Evolutionary conservation across 2,888 invertebrate species (phyloP).

Genomic region (Drosophila meridiana): DNA sequence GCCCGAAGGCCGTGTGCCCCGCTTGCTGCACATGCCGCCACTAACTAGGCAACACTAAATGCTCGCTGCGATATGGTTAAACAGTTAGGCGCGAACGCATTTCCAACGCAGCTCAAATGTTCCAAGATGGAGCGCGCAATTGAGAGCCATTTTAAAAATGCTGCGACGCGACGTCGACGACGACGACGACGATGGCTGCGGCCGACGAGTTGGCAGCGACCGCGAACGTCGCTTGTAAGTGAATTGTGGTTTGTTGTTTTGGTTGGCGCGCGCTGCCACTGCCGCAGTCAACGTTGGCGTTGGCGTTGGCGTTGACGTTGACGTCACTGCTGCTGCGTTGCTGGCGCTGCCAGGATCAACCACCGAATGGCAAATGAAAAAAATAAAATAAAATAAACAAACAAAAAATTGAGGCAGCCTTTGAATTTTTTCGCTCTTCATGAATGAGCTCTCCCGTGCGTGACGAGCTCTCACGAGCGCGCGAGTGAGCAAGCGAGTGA

Average conservation of each 20-base stretch:
- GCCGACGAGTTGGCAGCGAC: conserved; percentile 51
- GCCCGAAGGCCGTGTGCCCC: conserved; percentile 13
- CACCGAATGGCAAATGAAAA: conserved; percentile 52
- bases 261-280: conserved; percentile 66
- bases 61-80: background rate
- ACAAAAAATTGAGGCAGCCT: conserved; percentile 50
- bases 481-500: conserved; percentile 13
- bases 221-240: conserved; percentile 77
- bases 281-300: conserved; percentile 36
- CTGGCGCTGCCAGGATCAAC: conserved; percentile 65
- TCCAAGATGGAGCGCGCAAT: conserved; percentile 14
- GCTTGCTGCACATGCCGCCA: conserved; percentile 53
- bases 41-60: conserved; percentile 65
- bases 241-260: conserved; percentile 84
- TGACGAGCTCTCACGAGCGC: conserved; percentile 13
- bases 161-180: conserved; percentile 13
- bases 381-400: conserved; percentile 38
- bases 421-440: conserved; percentile 51
- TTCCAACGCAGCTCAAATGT: conserved; percentile 47
- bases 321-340: conserved; percentile 34
- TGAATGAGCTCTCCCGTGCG: conserved; percentile 45
- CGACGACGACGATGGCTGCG: conserved; percentile 9
- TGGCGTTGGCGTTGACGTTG: conserved; percentile 32
- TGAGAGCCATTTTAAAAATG: conserved; percentile 55
- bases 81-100: background rate